These are phyloP conservation scores for Plectrocnemia conspersa DNA, from an alignment of 1,140 invertebrate species.

Conservation along the genomic window DNA sequence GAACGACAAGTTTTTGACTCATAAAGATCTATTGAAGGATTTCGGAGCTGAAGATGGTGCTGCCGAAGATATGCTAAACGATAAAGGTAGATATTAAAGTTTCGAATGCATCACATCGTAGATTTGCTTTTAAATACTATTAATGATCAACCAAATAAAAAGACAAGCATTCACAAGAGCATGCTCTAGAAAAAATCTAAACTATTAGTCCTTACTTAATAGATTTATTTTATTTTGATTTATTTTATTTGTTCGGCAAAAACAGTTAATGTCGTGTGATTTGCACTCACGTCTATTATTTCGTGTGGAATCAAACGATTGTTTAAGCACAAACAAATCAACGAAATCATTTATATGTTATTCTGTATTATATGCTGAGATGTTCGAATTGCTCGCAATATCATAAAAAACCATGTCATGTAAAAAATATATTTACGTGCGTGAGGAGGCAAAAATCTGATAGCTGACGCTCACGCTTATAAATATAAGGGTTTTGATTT, in stretches of 20 bases:
- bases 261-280: constrained; percentile 27
- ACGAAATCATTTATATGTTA: too few relatives aligned
- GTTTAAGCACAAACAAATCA: too few relatives aligned
- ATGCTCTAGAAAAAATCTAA: constrained; percentile 6
- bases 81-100: constrained; percentile 67
- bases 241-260: constrained; percentile 16
- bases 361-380: too few relatives aligned
- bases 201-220: not conserved
- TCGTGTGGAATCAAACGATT: not conserved
- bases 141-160: not conserved
- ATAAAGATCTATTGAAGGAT: constrained; percentile 61
- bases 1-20: constrained; percentile 63
- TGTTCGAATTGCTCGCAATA: too few relatives aligned
- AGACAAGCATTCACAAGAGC: constrained; percentile 4
- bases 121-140: constrained; percentile 6
- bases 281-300: constrained; percentile 6
- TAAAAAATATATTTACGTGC: too few relatives aligned
- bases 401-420: too few relatives aligned
- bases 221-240: not conserved
- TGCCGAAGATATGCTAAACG: constrained; percentile 62
- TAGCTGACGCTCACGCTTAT: too few relatives aligned
- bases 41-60: constrained; percentile 64
- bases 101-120: constrained; percentile 1
- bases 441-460: too few relatives aligned
- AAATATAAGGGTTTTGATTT: too few relatives aligned